These are phyloP conservation scores for Gobio occitaniae DNA, from an alignment of 2,797 vertebrate species.

Conservation along the genomic window DNA sequence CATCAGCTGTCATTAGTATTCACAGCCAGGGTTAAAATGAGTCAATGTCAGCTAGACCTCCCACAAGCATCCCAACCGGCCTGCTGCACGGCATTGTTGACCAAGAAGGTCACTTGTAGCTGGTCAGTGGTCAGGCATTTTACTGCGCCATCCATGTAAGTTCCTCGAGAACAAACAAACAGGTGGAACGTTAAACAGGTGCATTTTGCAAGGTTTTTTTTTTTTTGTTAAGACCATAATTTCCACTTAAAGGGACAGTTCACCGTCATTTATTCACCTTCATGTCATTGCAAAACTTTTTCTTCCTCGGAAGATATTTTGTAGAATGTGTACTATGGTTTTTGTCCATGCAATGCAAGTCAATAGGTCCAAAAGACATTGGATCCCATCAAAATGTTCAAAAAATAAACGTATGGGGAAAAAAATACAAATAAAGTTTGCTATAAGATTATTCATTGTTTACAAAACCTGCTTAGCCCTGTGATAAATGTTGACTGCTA, in stretches of 20 bases:
- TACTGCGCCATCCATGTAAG: neutral
- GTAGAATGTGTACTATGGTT: neutral
- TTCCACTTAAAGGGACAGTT: neutral
- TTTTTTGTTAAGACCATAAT: neutral
- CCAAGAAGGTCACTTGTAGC: constrained; percentile 26
- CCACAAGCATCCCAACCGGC: constrained; percentile 29
- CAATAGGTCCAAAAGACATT: neutral
- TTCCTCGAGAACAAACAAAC: constrained; percentile 33
- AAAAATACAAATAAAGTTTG: too few relatives aligned
- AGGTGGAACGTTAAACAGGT: constrained; percentile 28
- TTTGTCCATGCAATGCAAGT: neutral
- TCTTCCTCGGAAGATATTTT: neutral
- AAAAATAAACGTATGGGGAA: too few relatives aligned
- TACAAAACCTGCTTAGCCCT: neutral
- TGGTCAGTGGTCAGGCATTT: constrained; percentile 22
- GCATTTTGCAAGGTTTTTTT: neutral
- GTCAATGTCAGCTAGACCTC: constrained; percentile 40
- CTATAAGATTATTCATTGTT: neutral
- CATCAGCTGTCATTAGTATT: constrained; percentile 39
- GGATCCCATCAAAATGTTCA: neutral
- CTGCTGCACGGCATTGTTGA: constrained; percentile 15
- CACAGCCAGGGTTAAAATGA: constrained; percentile 29
- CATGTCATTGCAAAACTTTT: neutral
- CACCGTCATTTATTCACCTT: neutral
- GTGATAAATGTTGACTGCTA: neutral